Conservation (phyloP, 2,888 invertebrate species). For the Kryphioiulus occultus region DNA sequence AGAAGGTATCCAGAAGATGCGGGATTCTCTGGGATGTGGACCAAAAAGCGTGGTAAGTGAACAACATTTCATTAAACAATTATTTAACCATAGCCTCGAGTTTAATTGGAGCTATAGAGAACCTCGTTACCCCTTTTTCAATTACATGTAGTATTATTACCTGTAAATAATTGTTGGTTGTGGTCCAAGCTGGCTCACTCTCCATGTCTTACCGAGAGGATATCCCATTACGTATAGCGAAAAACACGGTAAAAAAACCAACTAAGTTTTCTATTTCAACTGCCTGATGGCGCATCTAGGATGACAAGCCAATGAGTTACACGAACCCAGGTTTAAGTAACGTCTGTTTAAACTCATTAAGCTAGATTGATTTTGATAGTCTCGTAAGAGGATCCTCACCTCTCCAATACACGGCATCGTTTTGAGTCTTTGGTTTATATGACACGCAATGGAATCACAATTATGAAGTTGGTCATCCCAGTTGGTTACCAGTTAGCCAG, state of each 20-base stretch:
- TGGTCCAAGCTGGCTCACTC: neutral
- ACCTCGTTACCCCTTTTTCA: neutral
- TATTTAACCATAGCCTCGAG: neutral
- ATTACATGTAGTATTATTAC: neutral
- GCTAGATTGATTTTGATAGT: neutral
- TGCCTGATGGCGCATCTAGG: neutral
- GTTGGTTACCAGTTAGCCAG: too few species aligned
- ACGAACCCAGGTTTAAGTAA: neutral
- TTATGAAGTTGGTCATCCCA: too few species aligned
- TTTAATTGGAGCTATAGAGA: neutral
- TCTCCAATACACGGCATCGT: neutral
- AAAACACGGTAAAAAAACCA: neutral
- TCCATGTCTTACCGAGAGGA: neutral
- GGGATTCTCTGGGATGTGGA: neutral
- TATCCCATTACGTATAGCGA: neutral
- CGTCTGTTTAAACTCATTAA: conserved; percentile 9
- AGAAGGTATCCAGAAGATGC: neutral
- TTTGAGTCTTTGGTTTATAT: neutral
- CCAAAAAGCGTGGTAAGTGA: neutral
- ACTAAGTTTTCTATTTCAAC: neutral
- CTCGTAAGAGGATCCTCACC: neutral
- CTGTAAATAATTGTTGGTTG: neutral
- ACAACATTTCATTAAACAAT: neutral
- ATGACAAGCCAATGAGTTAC: neutral
- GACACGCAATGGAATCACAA: neutral